Conservation (phyloP, 2,888 invertebrate species). For the Heterodera filipjevi region DNA sequence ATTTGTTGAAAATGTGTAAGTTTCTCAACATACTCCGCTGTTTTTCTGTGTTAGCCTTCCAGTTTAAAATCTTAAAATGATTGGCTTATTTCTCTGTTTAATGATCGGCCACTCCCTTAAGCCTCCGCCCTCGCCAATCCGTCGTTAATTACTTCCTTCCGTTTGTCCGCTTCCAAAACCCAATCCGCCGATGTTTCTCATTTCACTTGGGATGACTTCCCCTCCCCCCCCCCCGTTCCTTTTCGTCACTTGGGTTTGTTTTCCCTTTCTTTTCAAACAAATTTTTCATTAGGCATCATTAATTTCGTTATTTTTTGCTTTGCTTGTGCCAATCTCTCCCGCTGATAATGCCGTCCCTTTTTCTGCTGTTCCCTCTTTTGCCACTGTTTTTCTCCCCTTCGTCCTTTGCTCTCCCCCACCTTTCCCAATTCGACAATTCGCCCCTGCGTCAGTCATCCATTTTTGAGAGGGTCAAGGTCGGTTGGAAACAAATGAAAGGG, state of each 20-base stretch:
- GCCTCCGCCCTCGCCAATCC: too few relatives aligned
- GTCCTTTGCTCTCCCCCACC: neutral
- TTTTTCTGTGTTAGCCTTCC: too few relatives aligned
- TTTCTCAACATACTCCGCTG: too few relatives aligned
- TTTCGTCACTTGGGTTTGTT: too few relatives aligned
- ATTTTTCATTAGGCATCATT: too few relatives aligned
- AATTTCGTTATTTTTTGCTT: neutral
- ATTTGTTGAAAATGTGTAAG: too few relatives aligned
- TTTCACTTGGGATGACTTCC: neutral
- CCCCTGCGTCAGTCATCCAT: slow-evolving; percentile 23
- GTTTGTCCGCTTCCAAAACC: neutral
- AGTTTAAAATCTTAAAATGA: too few relatives aligned
- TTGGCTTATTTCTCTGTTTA: too few relatives aligned
- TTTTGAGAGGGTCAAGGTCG: slow-evolving; percentile 19
- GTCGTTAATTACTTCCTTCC: too few relatives aligned
- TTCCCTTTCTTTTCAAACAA: too few relatives aligned
- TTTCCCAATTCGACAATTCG: neutral
- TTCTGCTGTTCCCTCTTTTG: neutral
- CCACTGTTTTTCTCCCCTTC: neutral
- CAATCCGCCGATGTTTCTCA: neutral
- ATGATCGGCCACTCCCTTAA: too few relatives aligned
- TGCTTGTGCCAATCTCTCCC: neutral
- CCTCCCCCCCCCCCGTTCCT: too few relatives aligned
- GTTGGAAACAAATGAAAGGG: neutral
- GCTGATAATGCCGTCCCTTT: neutral